Evolutionary conservation across 2,888 invertebrate genomes (phyloP), one percentile per base, ranked within the genome.

Genomic region (Tenthredo amoena): DNA sequence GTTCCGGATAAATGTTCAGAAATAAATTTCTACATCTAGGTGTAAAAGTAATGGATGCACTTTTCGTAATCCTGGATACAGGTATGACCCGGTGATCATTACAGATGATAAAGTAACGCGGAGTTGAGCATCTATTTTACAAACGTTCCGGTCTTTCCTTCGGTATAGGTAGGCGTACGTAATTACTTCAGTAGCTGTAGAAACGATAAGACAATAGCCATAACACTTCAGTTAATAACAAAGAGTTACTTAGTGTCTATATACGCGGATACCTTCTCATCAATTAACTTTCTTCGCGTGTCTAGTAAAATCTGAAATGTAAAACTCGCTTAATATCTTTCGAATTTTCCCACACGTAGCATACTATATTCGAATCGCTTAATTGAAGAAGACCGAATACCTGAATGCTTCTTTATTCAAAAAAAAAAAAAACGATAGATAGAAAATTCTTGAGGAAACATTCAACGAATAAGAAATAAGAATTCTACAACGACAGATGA

Each of bases 131-230:
- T 47, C 31, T 77, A 18, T 50, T 18, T 77, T 34, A 77, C 50
- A 55, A 77, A 77, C 77, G 77, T 77, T 77, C 12, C 77, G 77
- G 77, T 77, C 77, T 77, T 77, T 77, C 55, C 34, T 47, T 77
- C 18, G 31, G 77, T 34, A 40, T 9, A 55, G 26, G 26, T 26
- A 26, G 26, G 26, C 26, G 26, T 26, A 26, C 26, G 26, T 77
- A 77, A 43, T 21, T 77, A 77, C 72, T 43, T n/a, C 72, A 18
- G 77, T 50, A 34, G 50, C 47, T 26, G 31, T 55, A 77, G 50
- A 77, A 18, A 34, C 77, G 77, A 77, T 47, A 77, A 77, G 77
- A 77, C 77, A 77, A 77, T 77, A 55, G 50, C 50, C 43, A 43
- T 43, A 74, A 43, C 43, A 55, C 31, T 77, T 34, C 77, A n/a